phyloP scores from a whole-genome alignment of 2,797 vertebrate species.

The Brachymystax lenok region DNA sequence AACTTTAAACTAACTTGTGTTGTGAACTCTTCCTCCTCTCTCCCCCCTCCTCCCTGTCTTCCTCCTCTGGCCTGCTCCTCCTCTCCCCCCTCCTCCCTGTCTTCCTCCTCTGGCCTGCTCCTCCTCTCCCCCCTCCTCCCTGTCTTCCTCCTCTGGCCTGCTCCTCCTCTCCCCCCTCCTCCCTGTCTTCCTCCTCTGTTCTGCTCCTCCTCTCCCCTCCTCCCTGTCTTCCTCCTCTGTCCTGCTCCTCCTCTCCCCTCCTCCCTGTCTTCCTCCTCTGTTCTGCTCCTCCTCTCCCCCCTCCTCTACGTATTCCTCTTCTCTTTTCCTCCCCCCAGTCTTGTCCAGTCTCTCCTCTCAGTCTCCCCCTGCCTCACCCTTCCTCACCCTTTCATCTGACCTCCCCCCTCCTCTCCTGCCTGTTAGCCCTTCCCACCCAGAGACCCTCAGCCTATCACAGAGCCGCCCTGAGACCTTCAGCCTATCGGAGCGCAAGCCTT shows the following conservation, averaged over 20 bases:
- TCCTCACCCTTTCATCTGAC: conserved; percentile 67
- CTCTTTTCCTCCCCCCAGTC: conserved; percentile 51
- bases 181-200: conserved; percentile 16
- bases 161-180: background rate
- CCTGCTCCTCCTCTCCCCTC: too few species aligned
- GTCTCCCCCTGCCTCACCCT: conserved; percentile 70
- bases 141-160: too few species aligned
- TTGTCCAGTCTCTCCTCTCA: conserved; percentile 76
- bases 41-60: too few species aligned
- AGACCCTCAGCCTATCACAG: conserved; percentile 29
- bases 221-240: conserved; percentile 52
- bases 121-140: too few species aligned
- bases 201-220: background rate
- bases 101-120: too few species aligned
- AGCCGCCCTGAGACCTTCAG: conserved; percentile 27
- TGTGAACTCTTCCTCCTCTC: background rate
- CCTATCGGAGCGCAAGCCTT: conserved; percentile 44
- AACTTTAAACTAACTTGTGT: background rate
- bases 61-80: too few species aligned
- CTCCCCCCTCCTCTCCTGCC: conserved; percentile 67
- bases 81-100: too few species aligned
- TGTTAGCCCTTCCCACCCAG: conserved; percentile 27
- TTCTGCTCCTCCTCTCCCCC: too few species aligned
- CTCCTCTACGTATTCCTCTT: conserved; percentile 16
- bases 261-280: too few species aligned